A percentile compares a stretch with the other conserved stretches of the same genome.
phyloP scores from a whole-genome alignment of 2,888 invertebrate genomes.

The Aspidapion aeneum region DNA sequence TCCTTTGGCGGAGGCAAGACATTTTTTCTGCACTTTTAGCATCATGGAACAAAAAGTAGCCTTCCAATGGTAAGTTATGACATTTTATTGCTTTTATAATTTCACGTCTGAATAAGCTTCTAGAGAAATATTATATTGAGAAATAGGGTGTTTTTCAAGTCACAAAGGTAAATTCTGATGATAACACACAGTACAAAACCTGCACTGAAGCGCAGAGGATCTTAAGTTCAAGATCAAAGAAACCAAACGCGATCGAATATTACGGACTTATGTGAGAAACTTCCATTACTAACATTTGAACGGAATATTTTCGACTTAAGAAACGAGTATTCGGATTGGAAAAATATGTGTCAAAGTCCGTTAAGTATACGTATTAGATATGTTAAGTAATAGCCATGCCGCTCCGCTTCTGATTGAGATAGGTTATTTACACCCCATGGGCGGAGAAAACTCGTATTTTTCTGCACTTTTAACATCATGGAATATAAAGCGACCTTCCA shows the following conservation, averaged over 20 bases:
- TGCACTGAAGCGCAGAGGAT: constrained; percentile 78
- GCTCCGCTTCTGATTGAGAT: constrained; percentile 78
- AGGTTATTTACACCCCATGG: constrained; percentile 74
- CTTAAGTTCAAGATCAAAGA: constrained; percentile 91
- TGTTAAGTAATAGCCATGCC: constrained; percentile 89
- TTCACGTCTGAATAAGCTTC: no score
- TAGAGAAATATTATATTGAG: no score
- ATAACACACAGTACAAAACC: constrained; percentile 79
- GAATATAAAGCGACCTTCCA: constrained; percentile 66
- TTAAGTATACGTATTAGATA: constrained; percentile 77
- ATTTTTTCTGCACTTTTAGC: constrained; percentile 85
- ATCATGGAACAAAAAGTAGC: constrained; percentile 76
- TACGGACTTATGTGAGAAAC: constrained; percentile 90
- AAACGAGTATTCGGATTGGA: constrained; percentile 98
- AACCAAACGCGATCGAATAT: constrained; percentile 78
- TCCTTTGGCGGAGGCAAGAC: constrained; percentile 75
- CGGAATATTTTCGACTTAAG: constrained; percentile 86
- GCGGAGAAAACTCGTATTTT: constrained; percentile 79
- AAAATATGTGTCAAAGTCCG: constrained; percentile 81
- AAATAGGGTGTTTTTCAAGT: no score
- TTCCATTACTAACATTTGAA: constrained; percentile 93
- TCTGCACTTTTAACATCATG: constrained; percentile 84
- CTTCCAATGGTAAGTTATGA: constrained; percentile 90
- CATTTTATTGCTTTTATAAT: constrained; percentile 77
- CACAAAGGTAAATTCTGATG: no score